Evolutionary conservation across 2,888 invertebrate genomes (phyloP), one percentile per base, ranked within the genome.

Genomic region (Chouioia cunea): DNA sequence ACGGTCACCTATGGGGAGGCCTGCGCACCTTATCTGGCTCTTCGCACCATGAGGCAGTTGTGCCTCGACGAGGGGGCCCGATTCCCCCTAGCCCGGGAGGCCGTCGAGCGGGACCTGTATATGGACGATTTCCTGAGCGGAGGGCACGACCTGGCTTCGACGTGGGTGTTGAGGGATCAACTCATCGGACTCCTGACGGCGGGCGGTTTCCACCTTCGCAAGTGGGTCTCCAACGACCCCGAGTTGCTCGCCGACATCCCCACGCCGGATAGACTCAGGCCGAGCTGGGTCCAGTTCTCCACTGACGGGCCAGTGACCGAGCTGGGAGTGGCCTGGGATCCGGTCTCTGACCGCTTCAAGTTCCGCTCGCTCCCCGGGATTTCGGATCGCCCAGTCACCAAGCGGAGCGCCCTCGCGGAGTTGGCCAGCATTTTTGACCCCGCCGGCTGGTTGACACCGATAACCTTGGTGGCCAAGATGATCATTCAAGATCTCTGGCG

Each of bases 111-210:
- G 3, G 67, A 67, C 14, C 8, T 60, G 4, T 67, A 67, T 47
- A n/a, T 67, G 2, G 67, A 67, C 27, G 60, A 67, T n/a, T 20
- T 60, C 16, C 50, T 67, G 10, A 60, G 46, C 16, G 60, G 67
- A 14, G 59, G 52, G 4, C 3, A 52, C 2, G 36, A 20, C 53
- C 8, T 53, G 10, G 22, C 1, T 4, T 16, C 15, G 8, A 53
- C 64, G 2, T n/a, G 22, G 6, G 36, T 2, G 6, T 58, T 12
- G 14, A 4, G 58, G 1, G 58, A 58, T 20, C 43, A 66, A 43
- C 44, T 66, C 1, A 48, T 47, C 12, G 14, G 44, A 18, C 6
- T 60, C 1, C 63, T 63, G 8, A 15, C 2, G 20, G 22, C n/a
- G 15, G 53, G 63, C 1, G 43, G 63, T n/a, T 63, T 63, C 36